A percentile compares a stretch with the other conserved stretches of the same genome.
Conservation (phyloP, 2,888 invertebrate species). For the Pollenia labialis region DNA sequence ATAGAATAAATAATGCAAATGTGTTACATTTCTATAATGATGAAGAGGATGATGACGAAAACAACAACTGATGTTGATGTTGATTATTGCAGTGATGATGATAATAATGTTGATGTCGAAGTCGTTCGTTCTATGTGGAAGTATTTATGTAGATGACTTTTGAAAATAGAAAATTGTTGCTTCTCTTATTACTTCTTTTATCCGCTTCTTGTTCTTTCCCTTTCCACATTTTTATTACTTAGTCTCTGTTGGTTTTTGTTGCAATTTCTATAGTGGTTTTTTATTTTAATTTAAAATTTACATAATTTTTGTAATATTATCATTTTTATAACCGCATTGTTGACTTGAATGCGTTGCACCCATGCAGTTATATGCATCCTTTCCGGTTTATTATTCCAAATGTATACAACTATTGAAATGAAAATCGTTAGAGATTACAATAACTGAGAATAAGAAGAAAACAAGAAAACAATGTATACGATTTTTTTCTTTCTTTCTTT, state of each 20-base stretch:
- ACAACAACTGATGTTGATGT: background rate
- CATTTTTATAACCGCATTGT: slow-evolving; percentile 73
- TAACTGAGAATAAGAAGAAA: background rate
- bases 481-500: slow-evolving; percentile 19
- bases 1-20: slow-evolving; percentile 67
- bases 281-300: slow-evolving; percentile 73
- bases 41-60: slow-evolving; percentile 19
- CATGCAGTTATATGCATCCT: slow-evolving; percentile 73
- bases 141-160: background rate
- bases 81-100: background rate
- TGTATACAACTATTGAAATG: slow-evolving; percentile 59
- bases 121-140: slow-evolving; percentile 11
- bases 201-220: slow-evolving; percentile 17
- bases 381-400: slow-evolving; percentile 71
- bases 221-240: background rate
- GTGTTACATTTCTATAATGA: slow-evolving; percentile 49
- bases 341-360: slow-evolving; percentile 72
- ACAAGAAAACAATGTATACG: slow-evolving; percentile 13
- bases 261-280: slow-evolving; percentile 60
- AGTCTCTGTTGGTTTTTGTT: slow-evolving; percentile 49
- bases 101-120: slow-evolving; percentile 9
- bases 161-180: slow-evolving; percentile 20
- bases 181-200: slow-evolving; percentile 27
- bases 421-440: slow-evolving; percentile 59
- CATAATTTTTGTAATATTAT: slow-evolving; percentile 73